A percentile compares a stretch with the other conserved stretches of the same genome.
phyloP scores from a whole-genome alignment of 2,888 invertebrate genomes.

The Aspidiotus destructor region DNA sequence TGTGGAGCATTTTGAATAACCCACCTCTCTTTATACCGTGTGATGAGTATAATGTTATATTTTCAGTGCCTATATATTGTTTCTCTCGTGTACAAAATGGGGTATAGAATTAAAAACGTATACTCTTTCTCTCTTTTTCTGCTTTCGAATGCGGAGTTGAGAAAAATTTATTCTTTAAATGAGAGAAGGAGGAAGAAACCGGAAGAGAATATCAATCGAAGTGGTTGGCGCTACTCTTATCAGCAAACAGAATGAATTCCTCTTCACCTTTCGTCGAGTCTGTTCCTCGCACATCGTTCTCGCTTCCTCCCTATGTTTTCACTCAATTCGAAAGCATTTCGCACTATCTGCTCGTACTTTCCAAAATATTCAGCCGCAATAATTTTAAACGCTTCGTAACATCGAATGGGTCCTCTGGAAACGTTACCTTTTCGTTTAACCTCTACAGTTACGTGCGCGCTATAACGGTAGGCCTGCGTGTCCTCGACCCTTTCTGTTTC shows the following conservation, averaged over 20 bases:
- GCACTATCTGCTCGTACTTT: not conserved
- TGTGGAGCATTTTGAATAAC: too few relatives aligned
- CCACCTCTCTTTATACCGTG: too few relatives aligned
- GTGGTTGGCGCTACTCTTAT: constrained; percentile 21
- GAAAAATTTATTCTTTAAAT: constrained; percentile 28
- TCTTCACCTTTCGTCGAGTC: not conserved
- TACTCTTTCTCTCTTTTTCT: too few relatives aligned
- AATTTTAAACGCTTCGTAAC: constrained; percentile 2
- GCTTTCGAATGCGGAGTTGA: constrained; percentile 1
- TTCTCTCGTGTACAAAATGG: too few relatives aligned
- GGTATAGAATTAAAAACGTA: too few relatives aligned
- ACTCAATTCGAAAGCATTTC: not conserved
- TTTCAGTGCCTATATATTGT: too few relatives aligned
- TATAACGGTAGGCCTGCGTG: not conserved
- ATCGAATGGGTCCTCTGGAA: not conserved
- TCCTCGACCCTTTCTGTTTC: not conserved
- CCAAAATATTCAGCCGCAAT: not conserved
- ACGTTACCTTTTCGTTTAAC: not conserved
- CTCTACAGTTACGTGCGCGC: not conserved
- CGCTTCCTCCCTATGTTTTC: not conserved
- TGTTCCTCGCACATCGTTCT: not conserved
- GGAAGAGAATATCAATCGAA: constrained; percentile 25
- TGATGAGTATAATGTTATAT: too few relatives aligned
- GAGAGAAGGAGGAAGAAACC: constrained; percentile 23
- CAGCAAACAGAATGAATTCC: constrained; percentile 17